Evolutionary conservation across 2,888 invertebrate genomes (phyloP).

Genomic region (Rhagonycha fulva): DNA sequence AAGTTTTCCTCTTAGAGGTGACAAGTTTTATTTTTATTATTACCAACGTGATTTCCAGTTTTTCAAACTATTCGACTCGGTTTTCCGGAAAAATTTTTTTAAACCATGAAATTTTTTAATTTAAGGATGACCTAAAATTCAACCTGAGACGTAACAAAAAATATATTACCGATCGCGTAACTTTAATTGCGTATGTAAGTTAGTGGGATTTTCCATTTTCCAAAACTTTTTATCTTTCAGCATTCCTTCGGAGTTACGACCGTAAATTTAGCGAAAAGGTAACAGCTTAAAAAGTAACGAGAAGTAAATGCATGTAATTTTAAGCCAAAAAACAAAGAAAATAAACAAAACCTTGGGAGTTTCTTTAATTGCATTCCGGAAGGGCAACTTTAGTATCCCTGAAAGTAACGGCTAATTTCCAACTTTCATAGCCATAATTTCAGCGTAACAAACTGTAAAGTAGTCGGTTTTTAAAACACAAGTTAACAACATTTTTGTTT

Average conservation of each 20-base stretch:
- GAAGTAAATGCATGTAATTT: not conserved
- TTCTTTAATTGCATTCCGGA: constrained; percentile 17
- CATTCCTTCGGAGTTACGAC: not conserved
- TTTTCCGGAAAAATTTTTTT: too few relatives aligned
- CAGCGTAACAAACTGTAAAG: constrained; percentile 7
- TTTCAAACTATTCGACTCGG: too few relatives aligned
- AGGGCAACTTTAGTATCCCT: constrained; percentile 8
- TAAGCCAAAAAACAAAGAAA: not conserved
- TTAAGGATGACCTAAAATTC: too few relatives aligned
- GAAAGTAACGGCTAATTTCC: constrained; percentile 21
- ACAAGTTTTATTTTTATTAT: not conserved
- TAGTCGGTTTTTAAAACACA: not conserved
- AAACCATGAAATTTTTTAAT: too few relatives aligned
- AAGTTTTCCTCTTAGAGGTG: not conserved
- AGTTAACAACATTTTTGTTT: not conserved
- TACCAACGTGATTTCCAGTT: not conserved
- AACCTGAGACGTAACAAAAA: too few relatives aligned
- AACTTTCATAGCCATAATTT: constrained; percentile 9
- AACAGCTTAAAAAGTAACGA: not conserved
- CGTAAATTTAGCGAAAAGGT: not conserved
- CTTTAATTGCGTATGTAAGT: not conserved
- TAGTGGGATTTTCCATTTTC: not conserved
- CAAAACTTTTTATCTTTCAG: not conserved
- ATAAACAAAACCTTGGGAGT: not conserved
- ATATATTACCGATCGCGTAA: too few relatives aligned